Evolutionary conservation across 2,113 vertebrate species (phyloP).

Genomic region (Paratilapia polleni): DNA sequence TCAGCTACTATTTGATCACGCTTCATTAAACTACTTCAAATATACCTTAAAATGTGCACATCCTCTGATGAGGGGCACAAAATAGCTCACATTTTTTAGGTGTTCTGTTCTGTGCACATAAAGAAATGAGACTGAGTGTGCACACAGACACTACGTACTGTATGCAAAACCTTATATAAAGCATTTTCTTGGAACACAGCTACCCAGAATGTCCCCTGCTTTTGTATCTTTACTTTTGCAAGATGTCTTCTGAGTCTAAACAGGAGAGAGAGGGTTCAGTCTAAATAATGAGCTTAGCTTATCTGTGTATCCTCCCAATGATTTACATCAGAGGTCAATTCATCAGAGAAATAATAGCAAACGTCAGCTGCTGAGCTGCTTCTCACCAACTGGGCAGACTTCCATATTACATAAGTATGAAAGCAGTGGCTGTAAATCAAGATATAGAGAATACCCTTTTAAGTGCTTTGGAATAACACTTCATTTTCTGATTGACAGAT

Average conservation of each 20-base stretch:
- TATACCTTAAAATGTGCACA: slow-evolving; percentile 72
- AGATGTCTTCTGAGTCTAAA: slow-evolving; percentile 4
- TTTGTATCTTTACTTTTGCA: slow-evolving; percentile 20
- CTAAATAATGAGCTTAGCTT: slow-evolving; percentile 19
- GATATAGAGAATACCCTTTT: neutral
- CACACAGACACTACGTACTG: slow-evolving; percentile 16
- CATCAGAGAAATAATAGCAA: slow-evolving; percentile 8
- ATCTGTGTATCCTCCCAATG: slow-evolving; percentile 3
- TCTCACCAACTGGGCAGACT: neutral
- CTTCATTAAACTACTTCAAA: slow-evolving; percentile 85
- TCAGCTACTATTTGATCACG: slow-evolving; percentile 75
- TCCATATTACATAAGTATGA: neutral
- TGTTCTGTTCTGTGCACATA: slow-evolving; percentile 40
- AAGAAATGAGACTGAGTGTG: slow-evolving; percentile 47
- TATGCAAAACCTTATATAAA: slow-evolving; percentile 1
- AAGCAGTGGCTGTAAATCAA: neutral
- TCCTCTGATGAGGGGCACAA: slow-evolving; percentile 57
- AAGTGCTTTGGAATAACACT: neutral
- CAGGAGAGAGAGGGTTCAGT: neutral
- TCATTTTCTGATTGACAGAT: neutral
- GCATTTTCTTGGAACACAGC: neutral
- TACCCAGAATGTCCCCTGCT: neutral
- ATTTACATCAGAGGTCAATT: slow-evolving; percentile 31
- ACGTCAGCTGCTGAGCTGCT: neutral
- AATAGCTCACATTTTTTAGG: slow-evolving; percentile 63